Percentiles rank a stretch among this genome's conserved stretches.
These are phyloP conservation scores for Oscheius sp. DNA, from an alignment of 2,888 invertebrate species.

Conservation along the genomic window DNA sequence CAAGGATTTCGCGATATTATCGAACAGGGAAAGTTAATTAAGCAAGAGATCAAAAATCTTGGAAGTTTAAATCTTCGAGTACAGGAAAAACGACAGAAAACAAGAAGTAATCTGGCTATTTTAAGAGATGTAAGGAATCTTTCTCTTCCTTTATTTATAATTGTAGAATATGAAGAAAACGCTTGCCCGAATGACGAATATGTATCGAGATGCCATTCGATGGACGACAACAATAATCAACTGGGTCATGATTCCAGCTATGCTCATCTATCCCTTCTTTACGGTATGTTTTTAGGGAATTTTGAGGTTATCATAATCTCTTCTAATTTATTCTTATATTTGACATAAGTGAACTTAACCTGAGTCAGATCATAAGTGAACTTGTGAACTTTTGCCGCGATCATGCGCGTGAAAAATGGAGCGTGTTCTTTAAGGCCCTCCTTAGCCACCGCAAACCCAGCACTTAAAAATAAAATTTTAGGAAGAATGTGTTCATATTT, in stretches of 20 bases:
- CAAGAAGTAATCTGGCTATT: not conserved
- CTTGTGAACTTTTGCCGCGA: too few species aligned
- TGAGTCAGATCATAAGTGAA: too few species aligned
- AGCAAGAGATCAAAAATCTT: slow-evolving; percentile 25
- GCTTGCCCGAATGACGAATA: slow-evolving; percentile 1
- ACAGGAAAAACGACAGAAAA: not conserved
- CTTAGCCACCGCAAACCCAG: too few species aligned
- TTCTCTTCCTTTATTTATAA: too few species aligned
- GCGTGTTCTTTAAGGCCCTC: too few species aligned
- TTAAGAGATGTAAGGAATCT: not conserved
- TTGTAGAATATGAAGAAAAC: slow-evolving; percentile 21
- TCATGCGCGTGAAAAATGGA: too few species aligned
- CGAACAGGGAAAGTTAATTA: slow-evolving; percentile 14
- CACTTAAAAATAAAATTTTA: not conserved
- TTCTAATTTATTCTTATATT: too few species aligned
- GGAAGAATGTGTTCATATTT: too few species aligned
- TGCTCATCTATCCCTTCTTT: slow-evolving; percentile 27
- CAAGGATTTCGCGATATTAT: not conserved
- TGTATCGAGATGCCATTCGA: not conserved
- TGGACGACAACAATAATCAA: not conserved
- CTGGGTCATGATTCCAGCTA: slow-evolving; percentile 16
- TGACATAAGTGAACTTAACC: too few species aligned
- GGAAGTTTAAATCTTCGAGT: slow-evolving; percentile 13
- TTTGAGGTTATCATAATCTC: not conserved
- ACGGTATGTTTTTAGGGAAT: slow-evolving; percentile 17